These are phyloP conservation scores for Pristionchus entomophagus DNA, from an alignment of 2,888 invertebrate species.

Conservation along the genomic window DNA sequence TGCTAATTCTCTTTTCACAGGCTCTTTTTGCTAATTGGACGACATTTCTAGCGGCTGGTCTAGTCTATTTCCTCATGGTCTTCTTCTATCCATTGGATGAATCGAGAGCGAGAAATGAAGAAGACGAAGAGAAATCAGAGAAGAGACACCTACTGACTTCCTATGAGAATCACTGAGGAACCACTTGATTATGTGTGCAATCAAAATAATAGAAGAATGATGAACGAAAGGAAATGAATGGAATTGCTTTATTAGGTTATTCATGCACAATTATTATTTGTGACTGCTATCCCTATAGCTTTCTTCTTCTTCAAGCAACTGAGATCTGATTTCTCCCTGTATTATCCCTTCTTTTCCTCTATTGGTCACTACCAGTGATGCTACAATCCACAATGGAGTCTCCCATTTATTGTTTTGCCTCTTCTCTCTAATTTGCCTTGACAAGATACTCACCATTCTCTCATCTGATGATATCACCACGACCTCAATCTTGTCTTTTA, in stretches of 20 bases:
- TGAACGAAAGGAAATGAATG: neutral
- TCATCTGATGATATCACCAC: neutral
- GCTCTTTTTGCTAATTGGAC: neutral
- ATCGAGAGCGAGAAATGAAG: neutral
- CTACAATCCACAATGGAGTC: neutral
- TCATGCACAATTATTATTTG: neutral
- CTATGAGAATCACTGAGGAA: too few species aligned
- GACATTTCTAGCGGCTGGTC: neutral
- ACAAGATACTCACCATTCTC: neutral
- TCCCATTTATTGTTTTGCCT: neutral
- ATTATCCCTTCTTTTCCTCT: neutral
- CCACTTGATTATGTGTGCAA: too few species aligned
- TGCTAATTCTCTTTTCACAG: neutral
- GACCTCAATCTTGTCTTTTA: neutral
- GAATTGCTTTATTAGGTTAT: neutral
- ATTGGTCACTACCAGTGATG: neutral
- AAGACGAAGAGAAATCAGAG: neutral
- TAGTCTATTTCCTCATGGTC: neutral
- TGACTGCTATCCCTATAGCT: neutral
- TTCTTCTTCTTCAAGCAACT: neutral
- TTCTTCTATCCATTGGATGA: neutral
- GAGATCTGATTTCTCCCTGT: neutral
- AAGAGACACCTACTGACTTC: neutral
- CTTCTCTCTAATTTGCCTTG: neutral
- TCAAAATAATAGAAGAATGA: neutral